Base-by-base conservation (phyloP, 2,888 invertebrate genomes). In the Folsomia manolachei region DNA sequence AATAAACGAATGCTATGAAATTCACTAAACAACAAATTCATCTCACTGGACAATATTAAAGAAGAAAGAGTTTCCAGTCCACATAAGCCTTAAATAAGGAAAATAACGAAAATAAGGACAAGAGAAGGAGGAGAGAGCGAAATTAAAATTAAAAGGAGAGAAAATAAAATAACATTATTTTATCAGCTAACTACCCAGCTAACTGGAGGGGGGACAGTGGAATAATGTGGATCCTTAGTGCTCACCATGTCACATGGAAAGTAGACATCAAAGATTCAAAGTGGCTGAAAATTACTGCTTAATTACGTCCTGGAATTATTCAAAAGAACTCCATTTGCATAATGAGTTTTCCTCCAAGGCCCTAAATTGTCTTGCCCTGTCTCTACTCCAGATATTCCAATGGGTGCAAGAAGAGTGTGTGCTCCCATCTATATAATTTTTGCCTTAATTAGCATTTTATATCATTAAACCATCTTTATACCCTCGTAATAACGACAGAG, bases 261-360 rank as follows among this genome's bases (percentile, higher is more conserved):
- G 39, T 39, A 39, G 39, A 39, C 39, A 39, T 75, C 70, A 78
- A 75, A n/a, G n/a, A n/a, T 75, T 77, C 76, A 78, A 80, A 80
- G 79, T 80, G 78, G 79, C 80, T 80, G 80, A 79, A 81, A 81
- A 81, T 81, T 81, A 79, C 79, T 78, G 78, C 79, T 80, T 80
- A 80, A 80, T 80, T 80, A 80, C 80, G 77, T 78, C 79, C 78
- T 77, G 78, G 79, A 80, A 80, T 80, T 80, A 80, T 80, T 80
- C 80, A 81, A 79, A 81, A 79, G 81, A 80, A 79, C 78, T 81
- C 81, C 81, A 81, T 81, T 81, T 81, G 79, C 80, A 81, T 81
- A 81, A 81, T 81, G 80, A 81, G 80, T 81, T 81, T 81, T 78
- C 77, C 79, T 76, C 78, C 76, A 78, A 75, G 73, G 74, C 75